Evolutionary conservation across 2,888 invertebrate species (phyloP).

Genomic region (Neoaliturus tenellus): DNA sequence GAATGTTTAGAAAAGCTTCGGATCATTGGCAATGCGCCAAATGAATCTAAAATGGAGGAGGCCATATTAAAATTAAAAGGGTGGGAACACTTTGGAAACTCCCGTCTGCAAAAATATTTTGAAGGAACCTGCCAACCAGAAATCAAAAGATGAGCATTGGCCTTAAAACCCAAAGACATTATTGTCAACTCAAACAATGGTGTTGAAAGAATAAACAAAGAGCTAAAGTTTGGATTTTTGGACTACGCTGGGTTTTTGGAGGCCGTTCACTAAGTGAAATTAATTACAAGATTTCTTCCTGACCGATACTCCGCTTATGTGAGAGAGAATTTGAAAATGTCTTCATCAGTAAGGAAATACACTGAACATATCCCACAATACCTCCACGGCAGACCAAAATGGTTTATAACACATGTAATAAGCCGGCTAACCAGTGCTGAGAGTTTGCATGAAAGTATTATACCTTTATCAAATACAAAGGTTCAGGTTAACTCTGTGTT

Average conservation of each 20-base stretch:
- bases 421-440: neutral
- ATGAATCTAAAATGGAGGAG: neutral
- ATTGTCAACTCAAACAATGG: slow-evolving; percentile 27
- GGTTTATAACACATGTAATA: neutral
- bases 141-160: neutral
- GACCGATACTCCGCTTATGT: neutral
- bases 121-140: slow-evolving; percentile 1
- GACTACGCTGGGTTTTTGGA: slow-evolving; percentile 3
- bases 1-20: neutral
- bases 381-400: slow-evolving; percentile 12
- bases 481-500: neutral
- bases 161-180: neutral
- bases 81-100: neutral
- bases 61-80: neutral
- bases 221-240: neutral
- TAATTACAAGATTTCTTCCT: neutral
- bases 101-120: slow-evolving; percentile 3
- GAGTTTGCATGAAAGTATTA: neutral
- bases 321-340: neutral
- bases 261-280: neutral
- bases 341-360: neutral
- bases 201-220: slow-evolving; percentile 34
- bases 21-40: slow-evolving; percentile 14
- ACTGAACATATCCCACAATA: neutral
- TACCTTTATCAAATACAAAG: neutral